A percentile compares a stretch with the other conserved stretches of the same genome.
phyloP scores from a whole-genome alignment of 2,113 vertebrate species.

The Thunnus thynnus region DNA sequence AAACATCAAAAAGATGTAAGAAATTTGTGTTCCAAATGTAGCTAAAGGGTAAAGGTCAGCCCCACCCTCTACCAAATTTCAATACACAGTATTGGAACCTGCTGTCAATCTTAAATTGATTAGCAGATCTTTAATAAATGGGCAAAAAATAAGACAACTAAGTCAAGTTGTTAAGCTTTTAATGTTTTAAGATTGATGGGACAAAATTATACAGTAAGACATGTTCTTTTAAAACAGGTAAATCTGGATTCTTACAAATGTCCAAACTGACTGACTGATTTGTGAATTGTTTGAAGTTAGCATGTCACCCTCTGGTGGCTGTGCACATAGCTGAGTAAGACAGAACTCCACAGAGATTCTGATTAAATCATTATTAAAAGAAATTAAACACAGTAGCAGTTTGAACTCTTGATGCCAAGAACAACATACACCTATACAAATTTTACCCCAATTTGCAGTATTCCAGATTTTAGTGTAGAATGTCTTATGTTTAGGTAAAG shows the following conservation, averaged over 20 bases:
- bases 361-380: too few species aligned
- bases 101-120: too few species aligned
- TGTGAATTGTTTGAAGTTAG: background rate
- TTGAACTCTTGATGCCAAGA: background rate
- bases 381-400: background rate
- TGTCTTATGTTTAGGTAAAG: too few species aligned
- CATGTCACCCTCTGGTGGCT: slow-evolving; percentile 21
- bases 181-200: background rate
- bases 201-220: background rate
- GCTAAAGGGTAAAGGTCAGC: background rate
- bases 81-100: background rate
- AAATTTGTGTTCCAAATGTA: background rate
- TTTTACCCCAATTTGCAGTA: too few species aligned
- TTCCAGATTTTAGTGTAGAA: too few species aligned
- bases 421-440: too few species aligned
- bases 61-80: background rate
- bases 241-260: too few species aligned
- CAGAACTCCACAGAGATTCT: too few species aligned
- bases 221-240: too few species aligned
- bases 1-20: background rate
- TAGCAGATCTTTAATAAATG: background rate
- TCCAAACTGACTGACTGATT: too few species aligned
- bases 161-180: background rate
- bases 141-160: background rate
- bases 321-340: background rate